Conservation (phyloP, 2,113 vertebrate species). For the Nipponia nippon region DNA sequence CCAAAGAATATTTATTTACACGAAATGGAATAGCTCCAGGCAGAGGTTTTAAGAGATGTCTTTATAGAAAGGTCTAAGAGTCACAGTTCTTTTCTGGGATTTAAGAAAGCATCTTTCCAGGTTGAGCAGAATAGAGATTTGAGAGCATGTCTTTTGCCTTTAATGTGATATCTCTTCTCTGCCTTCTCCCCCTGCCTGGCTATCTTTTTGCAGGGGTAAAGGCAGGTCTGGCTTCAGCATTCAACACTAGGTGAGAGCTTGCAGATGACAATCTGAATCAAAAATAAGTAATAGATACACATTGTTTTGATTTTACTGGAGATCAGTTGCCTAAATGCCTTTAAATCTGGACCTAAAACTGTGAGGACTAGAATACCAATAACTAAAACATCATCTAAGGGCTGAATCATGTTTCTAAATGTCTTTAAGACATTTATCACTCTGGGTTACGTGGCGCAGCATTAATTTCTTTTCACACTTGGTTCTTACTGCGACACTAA, state of each 20-base stretch:
- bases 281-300: background rate
- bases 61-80: background rate
- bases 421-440: background rate
- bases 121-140: background rate
- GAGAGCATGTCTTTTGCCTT: background rate
- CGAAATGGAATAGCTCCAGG: background rate
- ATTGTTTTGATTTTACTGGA: background rate
- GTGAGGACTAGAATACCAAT: background rate
- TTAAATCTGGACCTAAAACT: background rate
- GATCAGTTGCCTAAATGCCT: background rate
- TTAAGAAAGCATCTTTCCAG: background rate
- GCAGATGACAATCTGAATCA: background rate
- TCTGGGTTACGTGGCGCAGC: accelerated
- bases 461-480: background rate
- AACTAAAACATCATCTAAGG: background rate
- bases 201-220: background rate
- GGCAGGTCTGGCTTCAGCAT: background rate
- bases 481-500: background rate
- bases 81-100: background rate
- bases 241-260: background rate
- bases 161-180: background rate
- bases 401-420: background rate
- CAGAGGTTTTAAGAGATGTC: background rate
- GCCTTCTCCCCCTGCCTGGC: background rate
- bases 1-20: background rate